Conservation (phyloP, 2,113 vertebrate species). For the Prinia subflava region DNA sequence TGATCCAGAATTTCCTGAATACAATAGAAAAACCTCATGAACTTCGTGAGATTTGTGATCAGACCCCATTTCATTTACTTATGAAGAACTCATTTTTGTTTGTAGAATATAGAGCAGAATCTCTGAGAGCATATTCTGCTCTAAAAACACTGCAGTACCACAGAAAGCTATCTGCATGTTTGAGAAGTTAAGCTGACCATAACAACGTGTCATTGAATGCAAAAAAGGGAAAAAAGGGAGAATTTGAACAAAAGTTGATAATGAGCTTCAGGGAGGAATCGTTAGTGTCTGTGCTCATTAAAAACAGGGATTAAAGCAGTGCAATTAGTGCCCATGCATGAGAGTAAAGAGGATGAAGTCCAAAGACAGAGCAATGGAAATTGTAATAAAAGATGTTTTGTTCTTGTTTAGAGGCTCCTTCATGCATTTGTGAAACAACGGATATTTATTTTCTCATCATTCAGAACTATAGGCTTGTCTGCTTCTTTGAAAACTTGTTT, state of each 20-base stretch:
- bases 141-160: neutral
- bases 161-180: neutral
- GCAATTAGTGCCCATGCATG: constrained; percentile 9
- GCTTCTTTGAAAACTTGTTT: neutral
- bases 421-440: neutral
- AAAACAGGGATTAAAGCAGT: neutral
- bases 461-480: neutral
- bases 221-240: neutral
- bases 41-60: neutral
- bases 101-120: constrained; percentile 65
- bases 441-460: neutral
- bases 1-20: neutral
- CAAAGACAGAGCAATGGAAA: neutral
- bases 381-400: constrained; percentile 26
- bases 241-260: constrained; percentile 24
- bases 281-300: constrained; percentile 35
- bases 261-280: neutral
- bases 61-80: neutral
- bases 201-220: neutral
- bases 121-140: neutral
- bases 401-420: neutral
- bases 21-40: neutral
- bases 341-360: neutral
- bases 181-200: constrained; percentile 34
- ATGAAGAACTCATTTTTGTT: constrained; percentile 41